Percentiles rank a stretch among this genome's conserved stretches.
Conservation (phyloP, 2,888 invertebrate genomes). For the Stenchaetothrips biformis region DNA sequence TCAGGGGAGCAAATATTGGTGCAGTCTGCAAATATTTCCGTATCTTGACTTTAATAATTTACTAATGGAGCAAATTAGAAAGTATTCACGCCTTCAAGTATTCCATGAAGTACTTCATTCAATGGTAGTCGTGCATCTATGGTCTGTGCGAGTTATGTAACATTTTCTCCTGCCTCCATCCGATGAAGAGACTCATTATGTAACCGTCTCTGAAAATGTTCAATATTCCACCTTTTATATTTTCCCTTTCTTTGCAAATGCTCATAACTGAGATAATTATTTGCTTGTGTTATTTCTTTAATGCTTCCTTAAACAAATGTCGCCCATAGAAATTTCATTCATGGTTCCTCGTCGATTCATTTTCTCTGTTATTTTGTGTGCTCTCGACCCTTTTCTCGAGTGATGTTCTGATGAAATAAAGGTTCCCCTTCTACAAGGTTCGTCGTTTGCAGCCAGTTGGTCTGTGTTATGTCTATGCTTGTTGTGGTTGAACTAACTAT, state of each 20-base stretch:
- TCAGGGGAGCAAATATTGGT: slow-evolving; percentile 31
- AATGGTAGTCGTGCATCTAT: no score
- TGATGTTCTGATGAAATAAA: no score
- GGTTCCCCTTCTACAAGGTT: no score
- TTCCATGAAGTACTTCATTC: no score
- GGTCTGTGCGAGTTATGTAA: background rate
- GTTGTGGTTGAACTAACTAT: no score
- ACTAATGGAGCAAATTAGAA: no score
- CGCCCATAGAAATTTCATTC: background rate
- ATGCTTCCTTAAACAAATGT: background rate
- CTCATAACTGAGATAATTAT: background rate
- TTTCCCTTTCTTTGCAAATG: background rate
- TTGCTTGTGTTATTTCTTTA: background rate
- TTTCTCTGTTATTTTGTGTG: background rate
- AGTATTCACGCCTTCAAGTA: no score
- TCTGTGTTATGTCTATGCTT: no score
- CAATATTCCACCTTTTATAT: background rate
- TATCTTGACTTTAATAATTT: no score
- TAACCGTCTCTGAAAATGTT: background rate
- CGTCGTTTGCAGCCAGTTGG: no score
- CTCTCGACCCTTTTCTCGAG: background rate
- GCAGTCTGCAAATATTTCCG: slow-evolving; percentile 29
- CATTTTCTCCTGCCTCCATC: background rate
- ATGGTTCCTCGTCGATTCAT: background rate
- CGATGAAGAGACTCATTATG: background rate